These are phyloP conservation scores for Taxidea taxus DNA, from an alignment of 2,113 vertebrate species.

Conservation along the genomic window DNA sequence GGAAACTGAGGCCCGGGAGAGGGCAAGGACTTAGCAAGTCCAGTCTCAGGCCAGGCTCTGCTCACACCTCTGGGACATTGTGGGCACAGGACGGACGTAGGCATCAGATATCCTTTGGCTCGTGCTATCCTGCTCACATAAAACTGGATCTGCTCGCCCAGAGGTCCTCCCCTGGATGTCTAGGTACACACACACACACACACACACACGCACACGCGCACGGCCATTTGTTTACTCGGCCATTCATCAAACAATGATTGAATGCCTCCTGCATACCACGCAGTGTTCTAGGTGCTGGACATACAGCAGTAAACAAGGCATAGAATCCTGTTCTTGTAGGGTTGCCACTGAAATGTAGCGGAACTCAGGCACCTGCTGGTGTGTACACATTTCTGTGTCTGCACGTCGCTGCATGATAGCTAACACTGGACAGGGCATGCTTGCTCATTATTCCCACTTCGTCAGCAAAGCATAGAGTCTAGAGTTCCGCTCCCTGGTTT, in stretches of 20 bases:
- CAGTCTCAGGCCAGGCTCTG: not conserved
- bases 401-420: rapidly evolving
- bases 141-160: not conserved
- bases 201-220: no score
- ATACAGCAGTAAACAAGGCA: not conserved
- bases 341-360: not conserved
- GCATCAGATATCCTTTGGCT: rapidly evolving
- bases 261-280: no score
- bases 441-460: rapidly evolving
- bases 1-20: not conserved
- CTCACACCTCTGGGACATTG: not conserved
- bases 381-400: not conserved
- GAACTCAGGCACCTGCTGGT: rapidly evolving
- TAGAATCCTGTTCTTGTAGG: not conserved
- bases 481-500: not conserved
- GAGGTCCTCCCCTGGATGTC: rapidly evolving
- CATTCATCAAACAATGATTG: not conserved
- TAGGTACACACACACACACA: no score
- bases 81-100: not conserved
- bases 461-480: not conserved
- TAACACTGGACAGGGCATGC: rapidly evolving
- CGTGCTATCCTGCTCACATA: rapidly evolving
- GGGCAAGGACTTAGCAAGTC: not conserved
- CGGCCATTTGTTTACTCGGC: not conserved
- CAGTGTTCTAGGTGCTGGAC: not conserved